Percentiles rank a stretch among this genome's conserved stretches.
Evolutionary conservation across 2,113 vertebrate species (phyloP).

Genomic region (Suricata suricatta): DNA sequence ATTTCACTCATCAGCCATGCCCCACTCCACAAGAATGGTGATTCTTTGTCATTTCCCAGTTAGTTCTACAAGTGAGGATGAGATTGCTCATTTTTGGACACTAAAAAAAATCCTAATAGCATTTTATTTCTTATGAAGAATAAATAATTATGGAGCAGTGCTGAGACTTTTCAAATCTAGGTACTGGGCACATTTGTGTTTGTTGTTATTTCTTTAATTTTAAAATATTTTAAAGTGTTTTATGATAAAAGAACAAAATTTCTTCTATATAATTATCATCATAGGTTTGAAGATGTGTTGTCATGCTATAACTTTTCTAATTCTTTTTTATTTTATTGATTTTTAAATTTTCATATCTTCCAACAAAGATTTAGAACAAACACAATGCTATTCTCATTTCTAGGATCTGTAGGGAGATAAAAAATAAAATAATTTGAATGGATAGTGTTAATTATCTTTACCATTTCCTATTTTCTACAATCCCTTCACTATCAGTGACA

Average conservation of each 20-base stretch:
- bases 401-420: neutral
- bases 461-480: neutral
- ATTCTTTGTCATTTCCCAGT: neutral
- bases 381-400: neutral
- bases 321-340: neutral
- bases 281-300: neutral
- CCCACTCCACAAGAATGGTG: neutral
- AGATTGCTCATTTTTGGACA: neutral
- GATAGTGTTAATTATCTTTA: neutral
- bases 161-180: slow-evolving; percentile 25
- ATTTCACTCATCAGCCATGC: neutral
- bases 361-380: neutral
- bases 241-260: neutral
- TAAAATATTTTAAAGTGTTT: neutral
- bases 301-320: neutral
- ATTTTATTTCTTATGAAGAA: slow-evolving; percentile 40
- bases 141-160: neutral
- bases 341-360: neutral
- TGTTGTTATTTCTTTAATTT: neutral
- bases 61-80: neutral
- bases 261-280: neutral
- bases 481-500: neutral
- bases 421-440: neutral
- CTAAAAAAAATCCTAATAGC: neutral
- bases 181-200: neutral